Percentiles rank a stretch among this genome's conserved stretches.
Evolutionary conservation across 2,113 vertebrate species (phyloP).

Genomic region (Ammospiza nelsoni): DNA sequence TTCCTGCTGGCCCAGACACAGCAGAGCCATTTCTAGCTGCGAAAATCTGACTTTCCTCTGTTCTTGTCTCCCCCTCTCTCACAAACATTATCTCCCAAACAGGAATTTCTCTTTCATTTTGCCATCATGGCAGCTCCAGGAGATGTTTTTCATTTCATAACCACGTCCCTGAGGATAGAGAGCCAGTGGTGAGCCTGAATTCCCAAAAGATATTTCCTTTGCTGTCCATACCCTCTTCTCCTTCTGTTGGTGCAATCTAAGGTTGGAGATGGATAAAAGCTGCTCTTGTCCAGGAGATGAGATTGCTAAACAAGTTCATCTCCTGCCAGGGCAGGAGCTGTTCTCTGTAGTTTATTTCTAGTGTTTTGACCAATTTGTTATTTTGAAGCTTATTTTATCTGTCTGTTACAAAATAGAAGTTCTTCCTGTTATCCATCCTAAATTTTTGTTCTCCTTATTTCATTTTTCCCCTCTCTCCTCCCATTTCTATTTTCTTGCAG

Average conservation of each 20-base stretch:
- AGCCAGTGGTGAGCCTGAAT: not conserved
- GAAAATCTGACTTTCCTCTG: not conserved
- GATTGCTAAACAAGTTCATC: not conserved
- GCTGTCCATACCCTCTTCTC: not conserved
- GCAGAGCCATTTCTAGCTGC: not conserved
- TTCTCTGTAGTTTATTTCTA: not conserved
- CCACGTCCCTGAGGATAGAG: not conserved
- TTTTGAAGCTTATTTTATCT: not conserved
- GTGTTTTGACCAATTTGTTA: not conserved
- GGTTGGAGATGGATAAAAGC: not conserved
- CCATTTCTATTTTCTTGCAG: not conserved
- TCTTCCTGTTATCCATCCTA: not conserved
- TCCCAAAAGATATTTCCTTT: conserved; percentile 47
- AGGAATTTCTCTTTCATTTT: not conserved
- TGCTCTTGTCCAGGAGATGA: not conserved
- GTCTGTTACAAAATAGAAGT: not conserved
- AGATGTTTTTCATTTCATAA: conserved; percentile 18
- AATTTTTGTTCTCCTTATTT: not conserved
- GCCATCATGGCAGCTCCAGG: not conserved
- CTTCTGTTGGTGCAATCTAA: not conserved
- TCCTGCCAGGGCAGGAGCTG: not conserved
- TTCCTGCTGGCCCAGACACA: not conserved
- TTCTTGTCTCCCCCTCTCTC: not conserved
- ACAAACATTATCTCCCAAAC: not conserved
- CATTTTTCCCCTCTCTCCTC: fast-evolving